phyloP scores from a whole-genome alignment of 1,140 invertebrate genomes.

The Halesus radiatus region DNA sequence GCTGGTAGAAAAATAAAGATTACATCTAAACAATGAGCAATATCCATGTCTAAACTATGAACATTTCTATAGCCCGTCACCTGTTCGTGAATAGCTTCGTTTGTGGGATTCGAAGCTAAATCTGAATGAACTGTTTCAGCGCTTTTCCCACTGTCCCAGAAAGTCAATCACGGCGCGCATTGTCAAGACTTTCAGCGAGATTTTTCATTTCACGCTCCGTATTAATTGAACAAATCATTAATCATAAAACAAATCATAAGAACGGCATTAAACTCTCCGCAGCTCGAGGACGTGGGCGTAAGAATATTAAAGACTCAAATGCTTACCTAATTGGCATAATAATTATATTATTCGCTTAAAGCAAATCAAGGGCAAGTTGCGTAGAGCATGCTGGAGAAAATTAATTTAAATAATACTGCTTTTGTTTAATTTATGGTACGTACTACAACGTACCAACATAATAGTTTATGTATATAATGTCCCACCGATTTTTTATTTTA shows the following conservation, averaged over 20 bases:
- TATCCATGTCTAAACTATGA: too few species aligned
- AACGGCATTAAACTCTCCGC: background rate
- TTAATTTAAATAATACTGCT: too few species aligned
- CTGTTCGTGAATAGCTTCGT: background rate
- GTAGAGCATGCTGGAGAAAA: too few species aligned
- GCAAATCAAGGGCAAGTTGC: too few species aligned
- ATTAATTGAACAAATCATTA: slow-evolving; percentile 41
- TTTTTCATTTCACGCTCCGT: slow-evolving; percentile 36
- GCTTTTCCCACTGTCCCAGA: slow-evolving; percentile 8
- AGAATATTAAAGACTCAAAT: slow-evolving; percentile 7
- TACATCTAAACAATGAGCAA: too few species aligned
- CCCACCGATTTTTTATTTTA: too few species aligned
- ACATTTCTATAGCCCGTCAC: too few species aligned
- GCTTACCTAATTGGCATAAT: background rate
- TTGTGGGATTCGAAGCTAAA: background rate
- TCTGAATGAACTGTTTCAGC: background rate
- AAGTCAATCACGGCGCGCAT: slow-evolving; percentile 1
- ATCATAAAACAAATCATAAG: slow-evolving; percentile 39
- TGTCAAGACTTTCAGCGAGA: slow-evolving; percentile 16
- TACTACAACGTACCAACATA: too few species aligned
- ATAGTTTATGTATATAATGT: too few species aligned
- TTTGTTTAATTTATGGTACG: too few species aligned
- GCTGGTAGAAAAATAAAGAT: too few species aligned
- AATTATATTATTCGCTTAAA: too few species aligned
- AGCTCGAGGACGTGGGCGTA: background rate